Base-by-base conservation (phyloP, 2,113 vertebrate species). In the Epinephelus fuscoguttatus region DNA sequence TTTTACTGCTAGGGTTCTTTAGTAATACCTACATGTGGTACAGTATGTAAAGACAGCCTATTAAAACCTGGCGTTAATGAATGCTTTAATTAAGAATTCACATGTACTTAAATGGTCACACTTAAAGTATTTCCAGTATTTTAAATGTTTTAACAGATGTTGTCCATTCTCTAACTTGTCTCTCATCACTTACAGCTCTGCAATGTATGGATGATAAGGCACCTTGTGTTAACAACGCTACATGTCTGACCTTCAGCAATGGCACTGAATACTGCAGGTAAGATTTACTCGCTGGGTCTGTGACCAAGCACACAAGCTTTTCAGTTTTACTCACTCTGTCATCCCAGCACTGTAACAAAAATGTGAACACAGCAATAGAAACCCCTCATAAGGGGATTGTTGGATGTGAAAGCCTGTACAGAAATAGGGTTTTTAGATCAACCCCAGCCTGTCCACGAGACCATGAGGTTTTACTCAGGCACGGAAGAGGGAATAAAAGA, bases 261-360 rank as follows among this genome's bases (percentile, higher is more conserved):
- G 96, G 97, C 82, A 98, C 97, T n/a, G 97, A 95, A 91, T 96
- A 96, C 88, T 99, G 98, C 97, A 97, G 95, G 98, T 99, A 96
- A 97, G 96, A 89, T 57, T 47, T 18, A 60, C 59, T 25, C 3
- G 10, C 17, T 2, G 3, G 23, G 2, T 47, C 40, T 70, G n/a
- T 73, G 47, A 60, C 13, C 15, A 37, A 73, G 52, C 74, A 62
- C 57, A 64, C n/a, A 70, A n/a, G n/a, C 13, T 67, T 70, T 68
- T 50, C 23, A 56, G 33, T 49, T 82, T 4, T 56, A 70, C 13
- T 42, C 42, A 12, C 18, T 13, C 21, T 80, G 23, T 47, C 69
- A 75, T 30, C 13, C n/a, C 49, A 76, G 59, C n/a, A 67, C 19
- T 70, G 8, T 18, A 21, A 57, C 14, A 27, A 18, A 68, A 70